These are phyloP conservation scores for Caenorhabditis doughertyi DNA, from an alignment of 2,888 invertebrate species.

Conservation along the genomic window DNA sequence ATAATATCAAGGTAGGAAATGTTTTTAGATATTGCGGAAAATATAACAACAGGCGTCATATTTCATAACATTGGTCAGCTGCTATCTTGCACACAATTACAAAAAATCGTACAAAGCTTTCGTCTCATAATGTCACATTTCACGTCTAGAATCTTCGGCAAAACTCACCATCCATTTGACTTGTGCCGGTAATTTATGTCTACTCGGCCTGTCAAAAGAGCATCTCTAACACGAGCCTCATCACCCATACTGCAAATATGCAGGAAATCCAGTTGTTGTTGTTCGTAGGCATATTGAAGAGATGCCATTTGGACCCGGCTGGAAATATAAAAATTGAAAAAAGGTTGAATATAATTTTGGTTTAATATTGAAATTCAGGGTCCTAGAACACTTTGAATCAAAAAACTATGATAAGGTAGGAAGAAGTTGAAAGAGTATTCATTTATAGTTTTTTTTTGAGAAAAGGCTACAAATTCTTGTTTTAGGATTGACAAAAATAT, in stretches of 20 bases:
- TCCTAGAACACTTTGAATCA: not conserved
- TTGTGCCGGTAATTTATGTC: conserved; percentile 67
- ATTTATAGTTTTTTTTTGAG: not conserved
- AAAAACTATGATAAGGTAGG: not conserved
- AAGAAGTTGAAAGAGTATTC: not conserved
- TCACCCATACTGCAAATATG: conserved; percentile 70
- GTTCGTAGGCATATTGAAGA: conserved; percentile 43
- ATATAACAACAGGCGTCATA: conserved; percentile 30
- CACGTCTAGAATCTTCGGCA: not conserved
- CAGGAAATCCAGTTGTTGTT: conserved; percentile 67
- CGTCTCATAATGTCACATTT: not conserved
- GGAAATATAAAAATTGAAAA: not conserved
- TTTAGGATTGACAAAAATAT: conserved; percentile 6
- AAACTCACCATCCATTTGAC: conserved; percentile 72
- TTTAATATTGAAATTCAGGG: no score
- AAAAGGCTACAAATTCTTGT: not conserved
- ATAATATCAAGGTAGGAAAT: conserved; percentile 3
- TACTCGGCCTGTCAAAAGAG: conserved; percentile 65
- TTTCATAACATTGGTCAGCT: conserved; percentile 44
- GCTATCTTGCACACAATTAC: conserved; percentile 1
- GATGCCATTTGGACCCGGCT: conserved; percentile 1
- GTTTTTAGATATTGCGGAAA: not conserved
- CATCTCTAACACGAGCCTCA: conserved; percentile 51
- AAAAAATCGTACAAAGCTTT: conserved; percentile 1
- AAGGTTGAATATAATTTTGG: no score